A percentile compares a stretch with the other conserved stretches of the same genome.
phyloP scores from a whole-genome alignment of 2,888 invertebrate genomes.

The Antheraea assamensis region DNA sequence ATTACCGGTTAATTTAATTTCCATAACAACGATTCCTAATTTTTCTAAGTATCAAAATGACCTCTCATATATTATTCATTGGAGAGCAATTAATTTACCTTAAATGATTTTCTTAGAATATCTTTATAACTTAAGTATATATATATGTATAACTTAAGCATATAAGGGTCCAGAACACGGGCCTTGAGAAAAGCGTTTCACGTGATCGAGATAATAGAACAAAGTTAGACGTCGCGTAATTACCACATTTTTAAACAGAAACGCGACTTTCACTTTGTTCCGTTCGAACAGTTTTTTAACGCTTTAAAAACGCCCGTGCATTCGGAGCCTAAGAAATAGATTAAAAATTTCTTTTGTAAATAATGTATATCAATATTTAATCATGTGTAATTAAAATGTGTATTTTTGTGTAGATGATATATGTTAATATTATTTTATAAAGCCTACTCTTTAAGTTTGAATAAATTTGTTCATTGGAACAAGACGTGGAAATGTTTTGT shows the following conservation, averaged over 20 bases:
- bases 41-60: background rate
- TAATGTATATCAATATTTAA: constrained; percentile 11
- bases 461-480: background rate
- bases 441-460: background rate
- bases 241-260: background rate
- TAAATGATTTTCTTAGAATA: background rate
- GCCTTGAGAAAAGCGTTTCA: background rate
- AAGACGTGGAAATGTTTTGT: background rate
- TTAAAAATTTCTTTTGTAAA: background rate
- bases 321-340: background rate
- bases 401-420: constrained; percentile 12
- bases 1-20: background rate
- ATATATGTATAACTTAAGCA: too few relatives aligned
- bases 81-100: background rate
- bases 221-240: background rate
- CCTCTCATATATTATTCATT: background rate
- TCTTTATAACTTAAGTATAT: background rate
- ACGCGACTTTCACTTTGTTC: background rate
- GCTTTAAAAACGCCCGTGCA: background rate
- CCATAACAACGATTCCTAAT: background rate
- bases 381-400: constrained; percentile 2
- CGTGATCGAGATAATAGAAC: background rate
- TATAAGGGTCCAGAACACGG: background rate
- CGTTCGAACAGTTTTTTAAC: background rate
- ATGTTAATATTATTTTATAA: constrained; percentile 6